Base-by-base conservation (phyloP, 2,113 vertebrate species). In the Esox niger region DNA sequence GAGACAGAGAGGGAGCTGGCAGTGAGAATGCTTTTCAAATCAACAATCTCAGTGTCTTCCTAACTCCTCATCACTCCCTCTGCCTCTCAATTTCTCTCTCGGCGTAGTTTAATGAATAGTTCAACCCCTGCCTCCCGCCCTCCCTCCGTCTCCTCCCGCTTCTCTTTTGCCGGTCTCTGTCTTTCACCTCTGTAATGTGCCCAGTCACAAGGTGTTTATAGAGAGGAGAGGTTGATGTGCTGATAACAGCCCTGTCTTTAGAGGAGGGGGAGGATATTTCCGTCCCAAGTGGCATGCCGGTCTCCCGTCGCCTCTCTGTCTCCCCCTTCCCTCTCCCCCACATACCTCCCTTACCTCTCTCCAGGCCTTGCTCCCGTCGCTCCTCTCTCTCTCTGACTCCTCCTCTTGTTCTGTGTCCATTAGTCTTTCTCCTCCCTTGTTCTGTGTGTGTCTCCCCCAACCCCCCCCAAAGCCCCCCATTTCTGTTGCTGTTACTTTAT, bases 171-270 rank as follows among this genome's bases (percentile, higher is more conserved):
- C 73, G n/a, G n/a, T 86, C 76, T 78, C 82, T 78, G 68, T 61
- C 67, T 29, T 54, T 38, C 78, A 72, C 72, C 73, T 80, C 75
- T 66, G 72, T 80, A 83, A 80, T 80, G 15, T 73, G 75, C 56
- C 29, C 69, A 26, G 55, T 56, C 64, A 79, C 74, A 76, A 82
- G 74, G 79, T 74, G 80, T 82, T 84, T 82, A 74, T 71, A 73
- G 71, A 66, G 69, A 72, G 54, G 67, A 38, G 23, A 65, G 71
- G 46, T 35, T 78, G 81, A 84, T 80, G 69, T 72, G 68, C 68
- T 69, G 82, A 85, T 82, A 87, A 84, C 78, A 64, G 65, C 63
- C 66, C 74, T 72, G 64, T 79, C 81, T 82, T 68, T 13, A 73
- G 75, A 72, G 57, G 29, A 63, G 64, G 21, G 62, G n/a, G 66